Evolutionary conservation across 2,888 invertebrate genomes (phyloP).

Genomic region (Lochmaea crataegi): DNA sequence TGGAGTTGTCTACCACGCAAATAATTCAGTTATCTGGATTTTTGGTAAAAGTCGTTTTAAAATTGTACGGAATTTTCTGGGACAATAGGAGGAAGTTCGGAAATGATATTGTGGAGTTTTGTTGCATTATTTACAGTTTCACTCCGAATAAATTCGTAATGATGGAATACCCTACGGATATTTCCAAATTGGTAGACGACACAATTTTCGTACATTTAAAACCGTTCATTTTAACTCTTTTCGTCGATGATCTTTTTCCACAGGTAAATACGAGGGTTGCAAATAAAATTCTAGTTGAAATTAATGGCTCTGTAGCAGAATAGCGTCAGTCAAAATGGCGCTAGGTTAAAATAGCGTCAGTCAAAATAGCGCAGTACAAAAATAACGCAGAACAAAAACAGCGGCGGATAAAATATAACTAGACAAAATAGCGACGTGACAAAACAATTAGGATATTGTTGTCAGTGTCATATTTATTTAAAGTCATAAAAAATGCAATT

Average conservation of each 20-base stretch:
- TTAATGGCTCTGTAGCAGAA: no score
- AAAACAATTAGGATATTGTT: no score
- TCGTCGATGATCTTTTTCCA: conserved; percentile 28
- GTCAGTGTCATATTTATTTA: no score
- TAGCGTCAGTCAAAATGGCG: no score
- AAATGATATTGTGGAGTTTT: conserved; percentile 44
- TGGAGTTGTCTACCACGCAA: conserved; percentile 65
- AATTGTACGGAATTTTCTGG: conserved; percentile 64
- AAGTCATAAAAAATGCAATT: no score
- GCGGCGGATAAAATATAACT: no score
- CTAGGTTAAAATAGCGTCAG: no score
- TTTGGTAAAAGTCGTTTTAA: conserved; percentile 66
- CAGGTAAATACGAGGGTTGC: conserved; percentile 24
- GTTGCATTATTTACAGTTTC: conserved; percentile 45
- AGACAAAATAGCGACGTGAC: no score
- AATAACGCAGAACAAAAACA: no score
- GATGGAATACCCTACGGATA: conserved; percentile 19
- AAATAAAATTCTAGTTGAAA: neutral
- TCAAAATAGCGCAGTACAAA: no score
- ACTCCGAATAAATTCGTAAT: conserved; percentile 22
- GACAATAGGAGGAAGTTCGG: conserved; percentile 35
- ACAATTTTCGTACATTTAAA: conserved; percentile 24
- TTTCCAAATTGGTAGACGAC: conserved; percentile 27
- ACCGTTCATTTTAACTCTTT: conserved; percentile 32
- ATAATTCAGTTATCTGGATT: conserved; percentile 68